Conservation (phyloP, 2,888 invertebrate species). For the Steinernema scapterisci region DNA sequence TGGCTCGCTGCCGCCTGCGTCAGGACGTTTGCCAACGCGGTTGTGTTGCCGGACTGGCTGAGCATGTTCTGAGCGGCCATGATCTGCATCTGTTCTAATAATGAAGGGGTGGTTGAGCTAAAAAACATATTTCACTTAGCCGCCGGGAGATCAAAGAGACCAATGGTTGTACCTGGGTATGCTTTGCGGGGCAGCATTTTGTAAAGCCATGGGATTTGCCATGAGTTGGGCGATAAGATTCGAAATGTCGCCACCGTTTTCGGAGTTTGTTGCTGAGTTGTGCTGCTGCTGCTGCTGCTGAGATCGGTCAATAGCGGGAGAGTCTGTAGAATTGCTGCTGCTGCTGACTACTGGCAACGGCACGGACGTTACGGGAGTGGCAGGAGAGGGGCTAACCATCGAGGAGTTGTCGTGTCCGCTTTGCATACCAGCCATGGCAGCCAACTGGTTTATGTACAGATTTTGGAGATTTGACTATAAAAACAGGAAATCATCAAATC, state of each 20-base stretch:
- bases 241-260: background rate
- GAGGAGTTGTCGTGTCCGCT: background rate
- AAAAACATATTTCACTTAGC: background rate
- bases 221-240: conserved; percentile 7
- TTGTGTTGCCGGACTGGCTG: conserved; percentile 8
- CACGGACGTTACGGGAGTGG: conserved; percentile 15
- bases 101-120: conserved; percentile 1
- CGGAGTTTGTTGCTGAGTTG: background rate
- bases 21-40: background rate
- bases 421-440: conserved; percentile 21
- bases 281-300: background rate
- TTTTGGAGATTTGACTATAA: conserved; percentile 27
- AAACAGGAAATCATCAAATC: background rate
- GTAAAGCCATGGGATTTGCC: conserved; percentile 17
- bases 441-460: conserved; percentile 29
- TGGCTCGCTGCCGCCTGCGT: background rate
- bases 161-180: conserved; percentile 5
- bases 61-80: conserved; percentile 29
- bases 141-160: background rate
- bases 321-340: background rate
- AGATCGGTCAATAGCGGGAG: conserved; percentile 15
- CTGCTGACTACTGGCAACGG: conserved; percentile 8
- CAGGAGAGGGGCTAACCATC: conserved; percentile 23
- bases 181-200: conserved; percentile 2
- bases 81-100: conserved; percentile 18